These are phyloP conservation scores for Psittacara wagleri DNA, from an alignment of 2,113 vertebrate species.

Conservation along the genomic window DNA sequence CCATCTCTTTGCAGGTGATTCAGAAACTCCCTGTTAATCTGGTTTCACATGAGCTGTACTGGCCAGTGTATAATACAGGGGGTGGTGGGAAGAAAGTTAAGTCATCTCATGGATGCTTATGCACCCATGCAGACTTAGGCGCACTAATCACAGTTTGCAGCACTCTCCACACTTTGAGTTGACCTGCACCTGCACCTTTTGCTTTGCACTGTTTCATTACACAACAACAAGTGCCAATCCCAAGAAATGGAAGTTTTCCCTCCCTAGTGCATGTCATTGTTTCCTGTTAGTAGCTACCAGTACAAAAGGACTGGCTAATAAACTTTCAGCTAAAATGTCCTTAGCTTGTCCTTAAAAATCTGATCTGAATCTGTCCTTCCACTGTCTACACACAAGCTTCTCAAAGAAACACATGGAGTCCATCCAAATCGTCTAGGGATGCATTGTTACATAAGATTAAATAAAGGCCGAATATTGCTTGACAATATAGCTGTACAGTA, in stretches of 20 bases:
- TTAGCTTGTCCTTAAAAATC: background rate
- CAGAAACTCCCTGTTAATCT: background rate
- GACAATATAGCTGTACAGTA: background rate
- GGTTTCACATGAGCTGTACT: background rate
- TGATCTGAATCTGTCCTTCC: background rate
- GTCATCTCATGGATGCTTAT: background rate
- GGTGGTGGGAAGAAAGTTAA: background rate
- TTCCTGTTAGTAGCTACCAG: background rate
- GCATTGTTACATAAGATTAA: background rate
- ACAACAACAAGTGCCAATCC: background rate
- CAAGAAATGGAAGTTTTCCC: background rate
- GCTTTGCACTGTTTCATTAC: background rate
- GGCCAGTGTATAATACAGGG: background rate
- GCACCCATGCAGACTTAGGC: rapidly evolving
- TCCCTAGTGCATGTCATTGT: background rate
- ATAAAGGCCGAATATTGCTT: background rate
- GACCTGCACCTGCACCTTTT: background rate
- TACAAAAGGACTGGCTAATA: background rate
- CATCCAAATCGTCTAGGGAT: background rate
- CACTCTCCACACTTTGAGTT: background rate
- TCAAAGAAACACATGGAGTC: background rate
- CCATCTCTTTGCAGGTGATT: background rate
- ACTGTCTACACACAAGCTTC: background rate
- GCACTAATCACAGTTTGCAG: background rate
- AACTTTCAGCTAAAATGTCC: background rate